Evolutionary conservation across 2,888 invertebrate species (phyloP).

Genomic region (Oligia latruncula): DNA sequence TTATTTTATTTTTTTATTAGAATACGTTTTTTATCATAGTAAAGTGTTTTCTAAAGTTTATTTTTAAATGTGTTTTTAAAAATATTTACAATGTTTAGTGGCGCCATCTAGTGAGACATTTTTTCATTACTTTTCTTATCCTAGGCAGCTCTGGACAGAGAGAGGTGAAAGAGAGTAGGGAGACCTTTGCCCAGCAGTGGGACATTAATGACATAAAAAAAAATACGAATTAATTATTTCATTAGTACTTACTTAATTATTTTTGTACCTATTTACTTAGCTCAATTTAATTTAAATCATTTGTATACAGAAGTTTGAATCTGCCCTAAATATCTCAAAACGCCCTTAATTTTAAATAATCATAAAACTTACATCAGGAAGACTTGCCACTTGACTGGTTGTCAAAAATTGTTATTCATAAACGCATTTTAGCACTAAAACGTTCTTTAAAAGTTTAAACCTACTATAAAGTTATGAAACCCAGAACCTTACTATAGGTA

Average conservation of each 20-base stretch:
- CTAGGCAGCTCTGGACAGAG: neutral
- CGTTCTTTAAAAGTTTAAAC: too few relatives aligned
- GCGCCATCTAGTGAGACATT: slow-evolving; percentile 26
- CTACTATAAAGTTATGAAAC: too few relatives aligned
- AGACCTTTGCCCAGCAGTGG: neutral
- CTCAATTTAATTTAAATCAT: neutral
- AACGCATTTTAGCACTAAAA: too few relatives aligned
- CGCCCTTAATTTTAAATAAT: neutral
- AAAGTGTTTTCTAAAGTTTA: neutral
- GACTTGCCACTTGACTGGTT: too few relatives aligned
- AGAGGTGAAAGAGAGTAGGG: neutral
- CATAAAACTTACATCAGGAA: too few relatives aligned
- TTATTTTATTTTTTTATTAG: neutral
- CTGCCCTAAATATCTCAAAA: neutral
- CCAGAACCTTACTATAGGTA: too few relatives aligned
- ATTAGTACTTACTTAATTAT: neutral
- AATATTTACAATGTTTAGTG: neutral
- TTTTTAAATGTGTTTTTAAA: neutral
- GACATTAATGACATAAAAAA: neutral
- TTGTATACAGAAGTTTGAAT: neutral
- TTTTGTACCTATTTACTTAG: neutral
- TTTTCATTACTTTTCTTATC: neutral
- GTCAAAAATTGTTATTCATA: too few relatives aligned
- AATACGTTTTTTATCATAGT: fast-evolving
- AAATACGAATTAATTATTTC: neutral